Evolutionary conservation across 2,888 invertebrate species (phyloP).

Genomic region (Eustalomyia histrio): DNA sequence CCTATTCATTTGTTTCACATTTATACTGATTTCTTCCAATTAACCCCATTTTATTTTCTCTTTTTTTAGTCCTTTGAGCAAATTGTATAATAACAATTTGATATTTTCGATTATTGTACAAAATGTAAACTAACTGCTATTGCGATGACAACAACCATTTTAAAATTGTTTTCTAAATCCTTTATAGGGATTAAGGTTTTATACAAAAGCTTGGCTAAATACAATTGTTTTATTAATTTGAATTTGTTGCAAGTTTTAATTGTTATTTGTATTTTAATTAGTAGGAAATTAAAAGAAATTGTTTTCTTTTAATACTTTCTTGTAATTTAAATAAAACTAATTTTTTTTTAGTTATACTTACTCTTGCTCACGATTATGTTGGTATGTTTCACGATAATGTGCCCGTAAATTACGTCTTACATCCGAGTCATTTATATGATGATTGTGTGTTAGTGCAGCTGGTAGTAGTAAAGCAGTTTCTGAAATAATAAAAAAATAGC

Average conservation of each 20-base stretch:
- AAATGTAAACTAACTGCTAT: not conserved
- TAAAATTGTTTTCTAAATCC: constrained; percentile 2
- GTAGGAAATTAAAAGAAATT: not conserved
- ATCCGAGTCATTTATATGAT: constrained; percentile 88
- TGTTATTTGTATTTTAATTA: not conserved
- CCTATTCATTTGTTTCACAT: not conserved
- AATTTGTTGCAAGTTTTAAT: not conserved
- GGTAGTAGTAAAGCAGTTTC: constrained; percentile 92
- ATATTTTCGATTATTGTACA: not conserved
- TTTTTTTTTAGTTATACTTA: constrained; percentile 72
- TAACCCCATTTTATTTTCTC: constrained; percentile 19
- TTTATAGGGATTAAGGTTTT: not conserved
- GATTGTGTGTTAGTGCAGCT: constrained; percentile 86
- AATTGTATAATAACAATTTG: constrained; percentile 21
- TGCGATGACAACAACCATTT: not conserved
- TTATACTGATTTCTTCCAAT: constrained; percentile 11
- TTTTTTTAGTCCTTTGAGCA: constrained; percentile 22
- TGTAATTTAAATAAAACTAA: not conserved
- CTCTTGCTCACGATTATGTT: constrained; percentile 80
- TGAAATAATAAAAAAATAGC: constrained; percentile 75
- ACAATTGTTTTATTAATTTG: not conserved
- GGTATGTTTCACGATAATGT: constrained; percentile 75
- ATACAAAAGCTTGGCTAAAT: not conserved
- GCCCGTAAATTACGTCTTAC: constrained; percentile 81
- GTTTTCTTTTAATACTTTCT: constrained; percentile 10